Evolutionary conservation across 1,140 invertebrate species (phyloP), one percentile per base, ranked within the genome.

Genomic region (Drosophila kikkawai): DNA sequence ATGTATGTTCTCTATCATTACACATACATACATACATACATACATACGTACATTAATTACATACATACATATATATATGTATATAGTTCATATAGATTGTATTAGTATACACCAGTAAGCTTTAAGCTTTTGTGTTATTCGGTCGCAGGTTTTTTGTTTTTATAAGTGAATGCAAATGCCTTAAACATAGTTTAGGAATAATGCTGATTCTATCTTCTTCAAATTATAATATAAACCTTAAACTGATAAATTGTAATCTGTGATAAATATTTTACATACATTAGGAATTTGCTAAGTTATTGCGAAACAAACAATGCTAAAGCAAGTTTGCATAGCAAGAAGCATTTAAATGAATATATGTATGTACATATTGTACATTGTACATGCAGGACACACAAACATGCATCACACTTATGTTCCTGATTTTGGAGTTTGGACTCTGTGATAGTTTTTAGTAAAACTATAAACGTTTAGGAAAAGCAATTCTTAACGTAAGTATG

Each of bases 41-140:
- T 50, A n/a, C 1, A 5, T n/a, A 22, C 3, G 4, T 13, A 29
- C 26, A 29, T 29, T 29, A 29, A 29, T 6, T 29, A 32, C 9
- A 3, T 32, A 32, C 9, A 32, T 50, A n/a, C 8, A 9, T n/a
- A 22, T 4, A 4, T 13, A 22, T 29, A 9, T n/a, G 12, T 4
- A 4, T 13, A 22, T 29, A 3, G 8, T 19, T 9, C 9, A 51
- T 17, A n/a, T 51, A 51, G 7, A 37, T 37, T 15, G 19, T 55
- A 37, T 37, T 22, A 9, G 19, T 55, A 22, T 34, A 37, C 34
- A 37, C 19, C 34, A 55, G 51, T 55, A 55, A 55, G 51, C 51
- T 55, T 55, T 37, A 55, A 55, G 51, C 51, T 55, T 55, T 55
- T 55, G 51, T 37, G 51, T 55, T 55, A 55, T 22, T 39, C 34